Base-by-base conservation (phyloP, 64 coral and sea anemone species). In the Montipora capricornis region DNA sequence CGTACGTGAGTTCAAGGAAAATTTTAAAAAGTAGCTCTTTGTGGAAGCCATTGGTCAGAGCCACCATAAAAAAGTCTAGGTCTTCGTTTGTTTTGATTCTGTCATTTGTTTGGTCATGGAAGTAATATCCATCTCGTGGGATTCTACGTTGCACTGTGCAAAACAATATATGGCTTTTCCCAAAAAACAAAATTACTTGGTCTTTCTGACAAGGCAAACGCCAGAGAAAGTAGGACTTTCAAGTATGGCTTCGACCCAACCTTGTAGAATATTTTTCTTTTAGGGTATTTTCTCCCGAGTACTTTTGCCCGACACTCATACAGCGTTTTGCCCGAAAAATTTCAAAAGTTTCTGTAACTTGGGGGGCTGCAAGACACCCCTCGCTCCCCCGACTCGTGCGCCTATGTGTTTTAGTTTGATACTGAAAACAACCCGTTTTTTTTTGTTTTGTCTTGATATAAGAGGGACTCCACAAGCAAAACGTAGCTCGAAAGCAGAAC, bases 151-250 rank as follows among this genome's bases (percentile, higher is more conserved):
- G 8, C 52, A 55, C 52, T n/a, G 8, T 55, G 52, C 8, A 55
- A 55, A 55, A 55, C 4, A 5, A 70, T 62, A 62, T 70, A 70
- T 20, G 67, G 67, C 1, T 70, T 70, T 70, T 70, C 14, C 67
- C n/a, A n/a, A n/a, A 6, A 70, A 70, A 70, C 67, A n/a, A 6
- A 20, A 70, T 8, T 20, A 70, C 67, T 12, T 70, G 67, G 67
- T 70, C n/a, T 70, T n/a, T n/a, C n/a, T 70, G 67, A 70, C 67
- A 70, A 70, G 67, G 67, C 67, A 70, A 70, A 70, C 67, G 67
- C 14, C 67, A 70, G 67, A 70, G 67, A 70, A 16, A 70, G 67
- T 0, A 70, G 67, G n/a, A n/a, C 67, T 12, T 70, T 17, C 67
- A 70, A 70, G 1, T 20, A 5, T 70, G 14, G 67, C 67, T 20